Evolutionary conservation across 2,888 invertebrate species (phyloP).

Genomic region (Athalia rosae): DNA sequence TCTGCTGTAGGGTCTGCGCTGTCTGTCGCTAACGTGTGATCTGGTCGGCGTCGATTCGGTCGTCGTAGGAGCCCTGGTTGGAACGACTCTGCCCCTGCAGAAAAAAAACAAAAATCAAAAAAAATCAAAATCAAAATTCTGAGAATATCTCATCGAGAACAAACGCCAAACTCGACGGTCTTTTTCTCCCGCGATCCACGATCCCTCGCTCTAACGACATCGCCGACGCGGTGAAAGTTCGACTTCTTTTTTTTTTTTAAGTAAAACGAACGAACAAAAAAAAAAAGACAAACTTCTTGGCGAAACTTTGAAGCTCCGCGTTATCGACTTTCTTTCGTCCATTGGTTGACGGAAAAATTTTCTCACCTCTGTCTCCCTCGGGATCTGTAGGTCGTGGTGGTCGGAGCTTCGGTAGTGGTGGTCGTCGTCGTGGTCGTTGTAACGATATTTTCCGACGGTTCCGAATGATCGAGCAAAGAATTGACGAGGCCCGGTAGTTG

Average conservation of each 20-base stretch:
- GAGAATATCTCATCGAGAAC: not conserved
- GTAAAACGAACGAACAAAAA: too few relatives aligned
- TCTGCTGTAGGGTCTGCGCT: conserved; percentile 65
- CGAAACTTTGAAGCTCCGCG: not conserved
- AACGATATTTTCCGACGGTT: conserved; percentile 49
- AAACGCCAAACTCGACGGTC: not conserved
- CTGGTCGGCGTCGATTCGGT: conserved; percentile 55
- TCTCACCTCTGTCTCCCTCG: conserved; percentile 63
- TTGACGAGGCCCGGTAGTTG: conserved; percentile 79
- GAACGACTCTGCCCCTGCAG: conserved; percentile 60
- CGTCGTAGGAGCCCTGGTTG: conserved; percentile 61
- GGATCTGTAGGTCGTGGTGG: conserved; percentile 62
- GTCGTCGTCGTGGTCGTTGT: conserved; percentile 60
- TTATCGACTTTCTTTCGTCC: conserved; percentile 3
- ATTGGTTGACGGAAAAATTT: not conserved
- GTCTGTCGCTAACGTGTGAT: conserved; percentile 57
- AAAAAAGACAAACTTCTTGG: too few relatives aligned
- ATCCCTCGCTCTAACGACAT: too few relatives aligned
- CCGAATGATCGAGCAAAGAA: conserved; percentile 76
- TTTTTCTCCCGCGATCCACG: too few relatives aligned
- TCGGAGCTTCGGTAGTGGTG: conserved; percentile 53
- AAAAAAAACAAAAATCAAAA: conserved; percentile 21
- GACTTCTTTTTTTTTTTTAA: too few relatives aligned
- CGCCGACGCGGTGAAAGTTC: too few relatives aligned
- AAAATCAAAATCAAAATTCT: not conserved